Conservation (phyloP, 2,113 vertebrate species). For the Platycercus adscitus region DNA sequence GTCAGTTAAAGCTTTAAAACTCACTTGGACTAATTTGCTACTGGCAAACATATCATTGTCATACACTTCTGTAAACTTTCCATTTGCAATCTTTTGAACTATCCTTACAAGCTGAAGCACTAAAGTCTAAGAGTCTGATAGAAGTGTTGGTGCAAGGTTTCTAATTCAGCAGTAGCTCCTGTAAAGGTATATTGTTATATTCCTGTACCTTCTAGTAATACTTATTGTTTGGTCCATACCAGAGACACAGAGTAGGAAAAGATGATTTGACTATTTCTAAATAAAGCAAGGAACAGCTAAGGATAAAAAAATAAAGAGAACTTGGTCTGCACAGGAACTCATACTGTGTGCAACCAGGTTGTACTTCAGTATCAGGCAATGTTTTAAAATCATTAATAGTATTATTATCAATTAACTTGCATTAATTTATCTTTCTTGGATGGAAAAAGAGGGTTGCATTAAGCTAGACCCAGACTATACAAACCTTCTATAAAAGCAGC, state of each 20-base stretch:
- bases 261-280: neutral
- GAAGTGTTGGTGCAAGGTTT: neutral
- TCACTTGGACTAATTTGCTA: conserved; percentile 70
- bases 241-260: neutral
- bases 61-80: conserved; percentile 66
- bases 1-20: conserved; percentile 67
- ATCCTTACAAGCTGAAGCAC: conserved; percentile 44
- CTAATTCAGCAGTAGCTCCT: neutral
- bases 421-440: neutral
- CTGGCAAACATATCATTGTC: conserved; percentile 69
- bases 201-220: neutral
- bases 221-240: neutral
- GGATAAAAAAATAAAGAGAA: neutral
- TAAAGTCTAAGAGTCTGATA: neutral
- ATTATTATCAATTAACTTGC: neutral
- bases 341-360: neutral
- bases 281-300: neutral
- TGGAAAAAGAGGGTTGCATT: neutral
- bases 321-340: neutral
- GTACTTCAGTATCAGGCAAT: neutral
- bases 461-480: fast-evolving
- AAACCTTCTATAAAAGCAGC: neutral
- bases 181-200: neutral
- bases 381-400: neutral
- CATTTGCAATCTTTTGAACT: conserved; percentile 69